phyloP scores from a whole-genome alignment of 2,113 vertebrate genomes.

The Poeciliopsis prolifica region DNA sequence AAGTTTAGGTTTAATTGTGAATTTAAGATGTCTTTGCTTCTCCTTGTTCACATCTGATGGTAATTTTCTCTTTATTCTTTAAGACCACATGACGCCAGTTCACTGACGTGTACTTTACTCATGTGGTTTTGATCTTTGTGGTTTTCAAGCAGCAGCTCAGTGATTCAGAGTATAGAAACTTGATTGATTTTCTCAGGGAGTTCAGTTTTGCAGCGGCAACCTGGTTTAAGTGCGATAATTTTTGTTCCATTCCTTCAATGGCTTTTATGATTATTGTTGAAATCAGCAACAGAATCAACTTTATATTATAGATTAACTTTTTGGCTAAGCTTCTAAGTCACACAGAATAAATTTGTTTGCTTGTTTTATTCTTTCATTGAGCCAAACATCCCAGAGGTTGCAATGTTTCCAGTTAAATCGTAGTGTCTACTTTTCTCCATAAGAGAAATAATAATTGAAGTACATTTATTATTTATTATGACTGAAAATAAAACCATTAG shows the following conservation, averaged over 20 bases:
- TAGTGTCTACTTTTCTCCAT: too few relatives aligned
- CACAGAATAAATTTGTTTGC: background rate
- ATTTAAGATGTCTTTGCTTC: conserved; percentile 16
- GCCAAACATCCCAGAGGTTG: background rate
- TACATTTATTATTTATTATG: too few relatives aligned
- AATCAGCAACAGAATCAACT: background rate
- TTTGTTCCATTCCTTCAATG: background rate
- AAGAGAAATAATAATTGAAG: too few relatives aligned
- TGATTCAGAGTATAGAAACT: conserved; percentile 30
- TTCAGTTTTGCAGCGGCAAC: background rate
- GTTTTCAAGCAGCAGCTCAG: conserved; percentile 35
- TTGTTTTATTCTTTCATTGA: background rate
- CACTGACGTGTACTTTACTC: conserved; percentile 38
- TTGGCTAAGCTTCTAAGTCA: background rate
- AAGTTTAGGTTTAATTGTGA: background rate
- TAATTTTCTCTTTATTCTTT: conserved; percentile 54
- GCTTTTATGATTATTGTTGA: background rate
- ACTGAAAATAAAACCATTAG: background rate
- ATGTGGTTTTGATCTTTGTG: conserved; percentile 62
- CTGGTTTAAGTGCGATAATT: background rate
- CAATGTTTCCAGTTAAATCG: background rate
- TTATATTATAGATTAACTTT: background rate
- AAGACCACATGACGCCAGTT: conserved; percentile 37
- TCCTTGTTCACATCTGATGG: conserved; percentile 62
- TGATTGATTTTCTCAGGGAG: conserved; percentile 27